A percentile compares a stretch with the other conserved stretches of the same genome.
Conservation (phyloP, 2,797 vertebrate genomes). For the Aeoliscus strigatus region DNA sequence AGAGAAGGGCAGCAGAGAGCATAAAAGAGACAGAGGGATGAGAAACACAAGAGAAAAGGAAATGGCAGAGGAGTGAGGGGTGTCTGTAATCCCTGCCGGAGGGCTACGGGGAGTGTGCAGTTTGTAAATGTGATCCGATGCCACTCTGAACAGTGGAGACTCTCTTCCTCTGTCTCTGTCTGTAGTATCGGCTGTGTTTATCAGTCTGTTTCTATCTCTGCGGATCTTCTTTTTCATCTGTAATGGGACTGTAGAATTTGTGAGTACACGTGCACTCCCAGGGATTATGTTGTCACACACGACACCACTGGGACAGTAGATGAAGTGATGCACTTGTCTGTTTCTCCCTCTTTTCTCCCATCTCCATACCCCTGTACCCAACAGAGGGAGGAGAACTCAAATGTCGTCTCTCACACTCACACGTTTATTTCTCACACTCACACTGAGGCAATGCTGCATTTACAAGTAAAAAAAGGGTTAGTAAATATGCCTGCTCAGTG, state of each 20-base stretch:
- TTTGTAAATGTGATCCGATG: slow-evolving; percentile 45
- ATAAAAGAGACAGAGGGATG: slow-evolving; percentile 30
- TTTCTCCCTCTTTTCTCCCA: slow-evolving; percentile 46
- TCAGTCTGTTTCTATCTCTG: slow-evolving; percentile 21
- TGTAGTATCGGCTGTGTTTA: slow-evolving; percentile 23
- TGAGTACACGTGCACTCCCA: slow-evolving; percentile 27
- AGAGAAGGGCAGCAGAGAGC: slow-evolving; percentile 27
- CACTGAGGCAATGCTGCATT: slow-evolving; percentile 19
- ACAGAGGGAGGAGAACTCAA: slow-evolving; percentile 22
- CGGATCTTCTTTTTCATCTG: slow-evolving; percentile 39
- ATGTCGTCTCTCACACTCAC: slow-evolving; percentile 24
- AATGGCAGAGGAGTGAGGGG: slow-evolving; percentile 24
- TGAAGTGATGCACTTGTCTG: slow-evolving; percentile 62
- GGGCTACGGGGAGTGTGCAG: slow-evolving; percentile 22
- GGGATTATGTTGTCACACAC: slow-evolving; percentile 64
- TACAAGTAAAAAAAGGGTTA: slow-evolving; percentile 29
- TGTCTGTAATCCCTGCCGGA: slow-evolving; percentile 44
- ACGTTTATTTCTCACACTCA: slow-evolving; percentile 23
- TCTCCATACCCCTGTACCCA: slow-evolving; percentile 34
- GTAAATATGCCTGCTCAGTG: slow-evolving; percentile 3
- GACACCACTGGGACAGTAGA: slow-evolving; percentile 54
- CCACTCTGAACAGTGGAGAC: slow-evolving; percentile 25
- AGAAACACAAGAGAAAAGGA: slow-evolving; percentile 26
- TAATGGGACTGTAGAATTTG: slow-evolving; percentile 33
- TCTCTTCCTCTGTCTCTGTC: slow-evolving; percentile 17